These are phyloP conservation scores for Dynastes hyllus DNA, from an alignment of 2,888 invertebrate species.

Conservation along the genomic window DNA sequence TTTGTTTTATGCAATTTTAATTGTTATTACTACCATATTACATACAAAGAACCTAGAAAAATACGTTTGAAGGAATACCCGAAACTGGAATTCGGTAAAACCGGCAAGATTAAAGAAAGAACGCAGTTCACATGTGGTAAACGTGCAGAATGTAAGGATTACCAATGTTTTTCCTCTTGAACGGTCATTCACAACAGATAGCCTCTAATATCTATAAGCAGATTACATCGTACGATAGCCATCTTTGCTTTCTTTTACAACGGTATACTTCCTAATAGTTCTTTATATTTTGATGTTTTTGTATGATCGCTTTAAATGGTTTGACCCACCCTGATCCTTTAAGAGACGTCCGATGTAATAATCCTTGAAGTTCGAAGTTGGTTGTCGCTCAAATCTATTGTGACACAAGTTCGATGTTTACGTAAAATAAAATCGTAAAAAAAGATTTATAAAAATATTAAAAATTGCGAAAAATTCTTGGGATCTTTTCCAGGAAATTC, in stretches of 20 bases:
- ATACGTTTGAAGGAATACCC: background rate
- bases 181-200: conserved; percentile 67
- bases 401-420: conserved; percentile 5
- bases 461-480: too few species aligned
- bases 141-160: conserved; percentile 63
- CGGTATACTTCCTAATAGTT: conserved; percentile 60
- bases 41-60: background rate
- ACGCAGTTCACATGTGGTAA: conserved; percentile 56
- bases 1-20: conserved; percentile 1
- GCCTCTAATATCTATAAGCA: conserved; percentile 69
- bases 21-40: background rate
- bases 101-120: background rate
- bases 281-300: conserved; percentile 61
- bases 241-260: conserved; percentile 57
- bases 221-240: conserved; percentile 66
- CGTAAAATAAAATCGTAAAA: background rate
- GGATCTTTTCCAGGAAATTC: too few species aligned
- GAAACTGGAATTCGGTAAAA: background rate
- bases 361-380: conserved; percentile 21
- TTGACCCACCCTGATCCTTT: conserved; percentile 65
- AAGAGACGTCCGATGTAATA: conserved; percentile 1
- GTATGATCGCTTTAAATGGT: conserved; percentile 69
- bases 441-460: too few species aligned
- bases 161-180: conserved; percentile 68
- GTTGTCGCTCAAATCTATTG: conserved; percentile 19